Evolutionary conservation across 2,888 invertebrate species (phyloP).

Genomic region (Lycia hirtaria): DNA sequence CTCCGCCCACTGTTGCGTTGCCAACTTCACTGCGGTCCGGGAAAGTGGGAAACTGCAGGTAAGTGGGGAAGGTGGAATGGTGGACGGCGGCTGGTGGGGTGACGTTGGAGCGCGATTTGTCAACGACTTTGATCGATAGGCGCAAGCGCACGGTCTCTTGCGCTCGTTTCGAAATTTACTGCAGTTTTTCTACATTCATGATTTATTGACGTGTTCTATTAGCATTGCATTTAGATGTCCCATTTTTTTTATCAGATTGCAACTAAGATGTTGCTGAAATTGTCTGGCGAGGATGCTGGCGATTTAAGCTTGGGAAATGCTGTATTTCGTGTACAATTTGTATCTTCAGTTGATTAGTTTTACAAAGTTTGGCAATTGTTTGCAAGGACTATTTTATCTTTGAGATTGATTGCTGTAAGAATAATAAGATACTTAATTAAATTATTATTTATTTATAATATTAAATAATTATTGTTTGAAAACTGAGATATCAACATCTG

Average conservation of each 20-base stretch:
- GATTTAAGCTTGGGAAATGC: conserved; percentile 6
- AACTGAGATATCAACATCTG: too few relatives aligned
- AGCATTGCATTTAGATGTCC: conserved; percentile 23
- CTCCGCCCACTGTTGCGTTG: conserved; percentile 68
- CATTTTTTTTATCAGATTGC: conserved; percentile 34
- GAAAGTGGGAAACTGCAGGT: conserved; percentile 78
- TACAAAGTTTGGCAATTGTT: not conserved
- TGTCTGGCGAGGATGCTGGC: not conserved
- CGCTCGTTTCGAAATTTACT: conserved; percentile 35
- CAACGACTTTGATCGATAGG: conserved; percentile 56
- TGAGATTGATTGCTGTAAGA: not conserved
- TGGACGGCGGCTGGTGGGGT: conserved; percentile 57
- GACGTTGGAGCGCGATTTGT: conserved; percentile 52
- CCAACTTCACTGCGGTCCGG: conserved; percentile 70
- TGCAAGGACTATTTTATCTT: not conserved
- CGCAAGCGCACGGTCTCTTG: conserved; percentile 7
- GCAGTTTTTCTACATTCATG: conserved; percentile 35
- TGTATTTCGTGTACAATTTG: conserved; percentile 3
- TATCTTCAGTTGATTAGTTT: not conserved
- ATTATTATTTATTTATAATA: too few relatives aligned
- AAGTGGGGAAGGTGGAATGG: conserved; percentile 63
- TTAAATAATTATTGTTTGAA: too few relatives aligned
- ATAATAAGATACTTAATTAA: not conserved
- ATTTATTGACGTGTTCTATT: conserved; percentile 30
- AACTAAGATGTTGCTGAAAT: conserved; percentile 33